These are phyloP conservation scores for Mimumesa dahlbomi DNA, from an alignment of 2,888 invertebrate genomes.

Conservation along the genomic window DNA sequence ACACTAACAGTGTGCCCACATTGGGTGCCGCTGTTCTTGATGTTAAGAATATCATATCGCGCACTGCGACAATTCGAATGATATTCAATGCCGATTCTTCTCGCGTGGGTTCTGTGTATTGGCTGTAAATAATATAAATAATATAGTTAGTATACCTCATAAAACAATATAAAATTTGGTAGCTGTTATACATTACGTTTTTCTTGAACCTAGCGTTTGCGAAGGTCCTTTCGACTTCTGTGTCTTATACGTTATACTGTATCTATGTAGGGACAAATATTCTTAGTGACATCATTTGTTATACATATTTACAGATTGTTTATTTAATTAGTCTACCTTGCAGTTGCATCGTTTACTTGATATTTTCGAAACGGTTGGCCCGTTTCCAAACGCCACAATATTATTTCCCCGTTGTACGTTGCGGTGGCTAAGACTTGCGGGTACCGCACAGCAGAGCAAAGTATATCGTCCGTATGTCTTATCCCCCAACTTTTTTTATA, in stretches of 20 bases:
- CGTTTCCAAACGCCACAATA: constrained; percentile 91
- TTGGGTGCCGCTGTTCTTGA: constrained; percentile 82
- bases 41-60: constrained; percentile 86
- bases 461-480: constrained; percentile 88
- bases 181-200: no score
- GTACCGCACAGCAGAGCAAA: constrained; percentile 85
- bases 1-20: constrained; percentile 86
- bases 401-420: constrained; percentile 89
- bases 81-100: constrained; percentile 61
- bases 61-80: constrained; percentile 83
- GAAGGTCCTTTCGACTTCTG: not conserved
- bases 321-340: no score
- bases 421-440: constrained; percentile 87
- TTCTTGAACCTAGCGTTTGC: no score
- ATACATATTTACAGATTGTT: no score
- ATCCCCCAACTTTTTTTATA: constrained; percentile 88
- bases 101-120: no score
- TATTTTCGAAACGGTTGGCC: constrained; percentile 85
- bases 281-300: not conserved
- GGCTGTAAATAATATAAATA: no score
- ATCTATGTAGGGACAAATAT: constrained; percentile 18
- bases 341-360: constrained; percentile 76
- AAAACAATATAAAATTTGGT: no score
- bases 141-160: no score
- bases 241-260: constrained; percentile 20